Conservation (phyloP, 1,140 invertebrate species). For the Zaprionus ghesquierei region DNA sequence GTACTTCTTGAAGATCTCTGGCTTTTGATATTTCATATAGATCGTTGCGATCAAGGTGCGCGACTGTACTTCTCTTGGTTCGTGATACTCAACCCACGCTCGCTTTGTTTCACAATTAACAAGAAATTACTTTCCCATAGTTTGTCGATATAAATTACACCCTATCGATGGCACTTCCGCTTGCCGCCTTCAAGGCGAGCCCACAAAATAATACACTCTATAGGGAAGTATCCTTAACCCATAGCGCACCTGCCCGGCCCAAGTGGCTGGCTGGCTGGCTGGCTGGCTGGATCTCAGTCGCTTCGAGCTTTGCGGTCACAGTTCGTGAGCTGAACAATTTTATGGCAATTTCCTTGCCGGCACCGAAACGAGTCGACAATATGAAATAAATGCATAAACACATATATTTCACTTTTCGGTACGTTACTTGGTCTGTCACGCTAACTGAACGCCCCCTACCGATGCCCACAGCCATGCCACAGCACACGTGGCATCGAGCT, state of each 20-base stretch:
- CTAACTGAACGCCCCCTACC: conserved; percentile 44
- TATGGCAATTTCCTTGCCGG: conserved; percentile 72
- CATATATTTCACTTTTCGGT: conserved; percentile 45
- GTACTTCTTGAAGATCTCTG: neutral
- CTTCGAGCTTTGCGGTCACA: conserved; percentile 65
- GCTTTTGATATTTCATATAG: neutral
- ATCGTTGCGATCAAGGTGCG: neutral
- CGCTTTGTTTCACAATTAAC: neutral
- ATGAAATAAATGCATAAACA: conserved; percentile 18
- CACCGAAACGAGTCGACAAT: conserved; percentile 23
- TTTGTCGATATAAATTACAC: conserved; percentile 1
- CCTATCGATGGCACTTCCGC: conserved; percentile 37
- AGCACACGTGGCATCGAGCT: conserved; percentile 57
- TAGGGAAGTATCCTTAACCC: conserved; percentile 46
- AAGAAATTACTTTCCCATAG: conserved; percentile 27
- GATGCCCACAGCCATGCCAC: neutral
- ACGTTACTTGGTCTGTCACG: conserved; percentile 68
- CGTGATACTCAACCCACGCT: neutral
- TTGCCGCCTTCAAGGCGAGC: conserved; percentile 7
- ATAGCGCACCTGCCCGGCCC: conserved; percentile 56
- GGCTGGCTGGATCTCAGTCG: conserved; percentile 11
- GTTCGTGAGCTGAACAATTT: conserved; percentile 69
- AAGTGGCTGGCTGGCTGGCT: conserved; percentile 12
- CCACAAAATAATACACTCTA: neutral
- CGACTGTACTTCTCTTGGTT: neutral